Percentiles rank a stretch among this genome's conserved stretches.
These are phyloP conservation scores for Diarsia brunnea DNA, from an alignment of 2,888 invertebrate species.

Conservation along the genomic window DNA sequence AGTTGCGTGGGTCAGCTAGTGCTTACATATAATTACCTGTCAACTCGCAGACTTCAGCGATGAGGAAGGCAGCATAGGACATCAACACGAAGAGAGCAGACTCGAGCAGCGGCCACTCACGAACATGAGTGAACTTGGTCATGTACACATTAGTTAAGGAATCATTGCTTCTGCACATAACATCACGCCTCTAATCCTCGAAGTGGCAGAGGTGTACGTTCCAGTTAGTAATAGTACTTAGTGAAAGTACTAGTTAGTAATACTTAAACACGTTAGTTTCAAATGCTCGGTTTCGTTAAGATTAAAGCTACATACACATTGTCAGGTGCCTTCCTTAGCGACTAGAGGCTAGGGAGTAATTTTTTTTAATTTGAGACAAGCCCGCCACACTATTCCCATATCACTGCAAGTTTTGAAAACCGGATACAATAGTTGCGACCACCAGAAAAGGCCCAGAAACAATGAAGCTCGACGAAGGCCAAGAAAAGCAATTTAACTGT, in stretches of 20 bases:
- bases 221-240: background rate
- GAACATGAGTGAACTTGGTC: slow-evolving; percentile 98
- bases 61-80: slow-evolving; percentile 99
- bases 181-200: background rate
- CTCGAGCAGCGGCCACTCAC: slow-evolving; percentile 98
- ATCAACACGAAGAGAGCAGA: slow-evolving; percentile 99
- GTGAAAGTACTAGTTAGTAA: too few species aligned
- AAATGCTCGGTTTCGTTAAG: background rate
- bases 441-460: too few species aligned
- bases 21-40: slow-evolving; percentile 95
- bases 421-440: too few species aligned
- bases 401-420: too few species aligned
- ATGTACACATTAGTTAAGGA: slow-evolving; percentile 90
- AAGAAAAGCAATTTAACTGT: too few species aligned
- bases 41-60: slow-evolving; percentile 98
- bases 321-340: background rate
- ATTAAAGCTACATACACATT: background rate
- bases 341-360: background rate
- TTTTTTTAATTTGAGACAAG: too few species aligned
- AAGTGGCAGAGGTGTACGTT: background rate
- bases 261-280: background rate
- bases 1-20: too few species aligned
- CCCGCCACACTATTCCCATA: too few species aligned
- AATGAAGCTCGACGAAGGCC: too few species aligned
- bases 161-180: slow-evolving; percentile 27